Conservation (phyloP, 2,113 vertebrate species). For the Saccopteryx bilineata region DNA sequence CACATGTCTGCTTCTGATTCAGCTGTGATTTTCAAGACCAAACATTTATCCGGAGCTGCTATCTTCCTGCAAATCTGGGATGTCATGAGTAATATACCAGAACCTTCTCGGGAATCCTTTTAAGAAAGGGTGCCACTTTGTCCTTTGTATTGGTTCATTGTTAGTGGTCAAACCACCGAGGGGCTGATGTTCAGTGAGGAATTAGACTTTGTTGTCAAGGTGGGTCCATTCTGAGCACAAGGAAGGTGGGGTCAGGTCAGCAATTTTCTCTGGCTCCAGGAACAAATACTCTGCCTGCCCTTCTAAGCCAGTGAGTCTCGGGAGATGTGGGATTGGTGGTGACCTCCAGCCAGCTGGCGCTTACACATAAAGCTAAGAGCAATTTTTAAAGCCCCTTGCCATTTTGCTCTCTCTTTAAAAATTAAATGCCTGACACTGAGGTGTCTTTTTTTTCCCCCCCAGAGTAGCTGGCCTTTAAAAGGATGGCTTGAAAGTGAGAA, state of each 20-base stretch:
- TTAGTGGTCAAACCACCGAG: neutral
- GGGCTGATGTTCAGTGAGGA: neutral
- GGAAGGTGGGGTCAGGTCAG: conserved; percentile 1
- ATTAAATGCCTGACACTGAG: conserved; percentile 41
- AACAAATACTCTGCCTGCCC: neutral
- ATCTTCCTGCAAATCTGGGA: neutral
- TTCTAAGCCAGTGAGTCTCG: neutral
- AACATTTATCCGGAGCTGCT: neutral
- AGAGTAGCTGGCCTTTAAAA: conserved; percentile 57
- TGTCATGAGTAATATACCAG: neutral
- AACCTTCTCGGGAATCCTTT: neutral
- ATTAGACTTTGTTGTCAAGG: conserved; percentile 43
- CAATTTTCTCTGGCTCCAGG: conserved; percentile 57
- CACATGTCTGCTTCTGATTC: neutral
- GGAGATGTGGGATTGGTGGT: conserved; percentile 37
- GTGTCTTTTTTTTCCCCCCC: conserved; percentile 48
- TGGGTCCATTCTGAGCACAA: conserved; percentile 19
- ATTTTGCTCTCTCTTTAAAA: conserved; percentile 78
- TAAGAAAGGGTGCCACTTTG: neutral
- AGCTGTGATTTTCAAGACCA: neutral
- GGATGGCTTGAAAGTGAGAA: conserved; percentile 51
- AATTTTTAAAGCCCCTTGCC: conserved; percentile 61
- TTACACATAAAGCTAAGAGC: conserved; percentile 9
- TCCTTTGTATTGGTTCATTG: conserved; percentile 50
- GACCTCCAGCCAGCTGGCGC: neutral